Conservation (phyloP, 2,888 invertebrate genomes). For the Gymnocheta viridis region DNA sequence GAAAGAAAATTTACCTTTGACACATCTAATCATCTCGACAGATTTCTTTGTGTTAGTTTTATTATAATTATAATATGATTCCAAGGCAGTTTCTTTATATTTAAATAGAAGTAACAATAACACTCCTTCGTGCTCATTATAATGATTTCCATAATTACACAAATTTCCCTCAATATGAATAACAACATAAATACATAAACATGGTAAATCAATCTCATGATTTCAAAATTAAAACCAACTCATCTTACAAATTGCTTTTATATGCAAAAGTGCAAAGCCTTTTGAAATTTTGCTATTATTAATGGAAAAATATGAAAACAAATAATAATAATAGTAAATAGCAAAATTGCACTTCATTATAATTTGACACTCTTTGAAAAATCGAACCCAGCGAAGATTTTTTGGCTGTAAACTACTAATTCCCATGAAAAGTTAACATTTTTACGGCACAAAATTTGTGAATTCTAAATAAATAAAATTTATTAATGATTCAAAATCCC, state of each 20-base stretch:
- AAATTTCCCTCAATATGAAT: background rate
- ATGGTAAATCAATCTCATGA: background rate
- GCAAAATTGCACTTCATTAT: constrained; percentile 20
- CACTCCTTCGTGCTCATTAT: background rate
- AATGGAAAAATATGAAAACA: background rate
- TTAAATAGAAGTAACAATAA: background rate
- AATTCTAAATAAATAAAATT: constrained; percentile 51
- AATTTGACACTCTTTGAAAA: constrained; percentile 9
- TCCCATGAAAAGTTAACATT: constrained; percentile 55
- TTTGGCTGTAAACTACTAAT: constrained; percentile 5
- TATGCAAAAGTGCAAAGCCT: constrained; percentile 12
- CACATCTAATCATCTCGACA: too few species aligned
- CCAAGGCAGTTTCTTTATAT: background rate
- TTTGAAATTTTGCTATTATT: constrained; percentile 1
- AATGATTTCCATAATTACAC: background rate
- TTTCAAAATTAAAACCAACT: background rate
- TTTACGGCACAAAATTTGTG: constrained; percentile 38
- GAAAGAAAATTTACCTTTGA: too few species aligned
- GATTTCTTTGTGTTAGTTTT: too few species aligned
- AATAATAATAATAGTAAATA: background rate
- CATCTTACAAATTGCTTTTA: constrained; percentile 18
- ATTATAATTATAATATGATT: too few species aligned
- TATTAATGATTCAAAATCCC: constrained; percentile 63
- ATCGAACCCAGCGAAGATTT: background rate
- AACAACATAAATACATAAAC: background rate